phyloP scores from a whole-genome alignment of 2,797 vertebrate genomes.

The Alca torda region DNA sequence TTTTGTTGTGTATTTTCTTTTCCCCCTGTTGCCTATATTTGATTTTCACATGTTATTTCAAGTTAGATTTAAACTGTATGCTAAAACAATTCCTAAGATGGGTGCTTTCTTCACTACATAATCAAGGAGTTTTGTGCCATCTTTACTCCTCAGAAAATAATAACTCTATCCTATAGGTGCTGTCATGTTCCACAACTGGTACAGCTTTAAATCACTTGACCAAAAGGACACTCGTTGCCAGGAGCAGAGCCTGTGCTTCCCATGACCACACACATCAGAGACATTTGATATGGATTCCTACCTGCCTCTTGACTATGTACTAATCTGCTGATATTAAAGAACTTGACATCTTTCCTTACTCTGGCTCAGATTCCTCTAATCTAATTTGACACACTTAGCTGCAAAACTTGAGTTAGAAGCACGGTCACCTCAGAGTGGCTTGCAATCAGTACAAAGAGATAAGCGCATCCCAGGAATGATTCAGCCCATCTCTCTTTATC shows the following conservation, averaged over 20 bases:
- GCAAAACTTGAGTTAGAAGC: neutral
- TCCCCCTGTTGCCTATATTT: neutral
- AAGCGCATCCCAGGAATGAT: neutral
- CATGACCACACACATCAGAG: neutral
- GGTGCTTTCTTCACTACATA: fast-evolving
- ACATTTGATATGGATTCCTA: neutral
- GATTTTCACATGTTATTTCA: neutral
- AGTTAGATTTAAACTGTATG: neutral
- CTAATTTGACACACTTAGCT: neutral
- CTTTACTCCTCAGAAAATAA: neutral
- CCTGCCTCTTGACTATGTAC: neutral
- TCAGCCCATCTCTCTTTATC: neutral
- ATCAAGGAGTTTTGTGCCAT: neutral
- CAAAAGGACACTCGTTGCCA: neutral
- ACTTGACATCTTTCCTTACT: neutral
- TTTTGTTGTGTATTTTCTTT: neutral
- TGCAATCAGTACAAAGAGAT: neutral
- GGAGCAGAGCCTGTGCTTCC: neutral
- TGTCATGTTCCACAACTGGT: neutral
- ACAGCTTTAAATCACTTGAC: neutral
- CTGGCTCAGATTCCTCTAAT: neutral
- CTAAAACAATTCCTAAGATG: neutral
- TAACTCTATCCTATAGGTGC: neutral
- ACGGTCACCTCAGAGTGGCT: neutral
- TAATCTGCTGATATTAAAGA: neutral